Evolutionary conservation across 1,140 invertebrate genomes (phyloP).

Genomic region (Lepeophtheirus salmonis): DNA sequence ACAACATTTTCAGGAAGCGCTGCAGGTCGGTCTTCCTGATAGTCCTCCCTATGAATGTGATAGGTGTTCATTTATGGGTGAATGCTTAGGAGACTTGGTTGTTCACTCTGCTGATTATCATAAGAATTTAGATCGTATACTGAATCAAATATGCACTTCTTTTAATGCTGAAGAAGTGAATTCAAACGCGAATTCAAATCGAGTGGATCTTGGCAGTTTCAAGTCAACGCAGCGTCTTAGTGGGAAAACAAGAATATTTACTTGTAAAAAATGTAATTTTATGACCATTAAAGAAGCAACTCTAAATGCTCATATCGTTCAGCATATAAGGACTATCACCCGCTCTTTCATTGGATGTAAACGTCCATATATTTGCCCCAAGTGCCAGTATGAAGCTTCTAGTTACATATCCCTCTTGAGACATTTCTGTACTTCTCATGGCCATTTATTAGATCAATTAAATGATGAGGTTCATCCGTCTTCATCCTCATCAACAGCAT

Average conservation of each 20-base stretch:
- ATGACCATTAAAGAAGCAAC: neutral
- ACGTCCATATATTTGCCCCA: constrained; percentile 5
- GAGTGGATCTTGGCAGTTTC: neutral
- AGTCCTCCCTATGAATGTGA: neutral
- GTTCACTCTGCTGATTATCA: constrained; percentile 7
- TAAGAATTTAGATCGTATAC: neutral
- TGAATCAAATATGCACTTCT: neutral
- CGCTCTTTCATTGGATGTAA: neutral
- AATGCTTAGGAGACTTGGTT: neutral
- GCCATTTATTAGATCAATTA: too few relatives aligned
- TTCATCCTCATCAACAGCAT: neutral
- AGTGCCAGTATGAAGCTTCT: constrained; percentile 5
- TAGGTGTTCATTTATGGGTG: neutral
- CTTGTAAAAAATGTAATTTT: neutral
- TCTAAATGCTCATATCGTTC: neutral
- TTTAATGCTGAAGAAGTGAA: neutral
- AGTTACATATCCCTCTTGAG: neutral
- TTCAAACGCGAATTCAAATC: neutral
- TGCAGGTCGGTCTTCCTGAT: constrained; percentile 4
- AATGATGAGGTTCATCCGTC: too few relatives aligned
- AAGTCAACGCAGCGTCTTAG: neutral
- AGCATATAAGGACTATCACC: neutral
- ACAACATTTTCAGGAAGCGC: neutral
- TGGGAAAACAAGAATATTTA: neutral
- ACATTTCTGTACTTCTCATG: neutral